A percentile compares a stretch with the other conserved stretches of the same genome.
phyloP scores from a whole-genome alignment of 2,797 vertebrate species.

The Pyrocephalus nanus region DNA sequence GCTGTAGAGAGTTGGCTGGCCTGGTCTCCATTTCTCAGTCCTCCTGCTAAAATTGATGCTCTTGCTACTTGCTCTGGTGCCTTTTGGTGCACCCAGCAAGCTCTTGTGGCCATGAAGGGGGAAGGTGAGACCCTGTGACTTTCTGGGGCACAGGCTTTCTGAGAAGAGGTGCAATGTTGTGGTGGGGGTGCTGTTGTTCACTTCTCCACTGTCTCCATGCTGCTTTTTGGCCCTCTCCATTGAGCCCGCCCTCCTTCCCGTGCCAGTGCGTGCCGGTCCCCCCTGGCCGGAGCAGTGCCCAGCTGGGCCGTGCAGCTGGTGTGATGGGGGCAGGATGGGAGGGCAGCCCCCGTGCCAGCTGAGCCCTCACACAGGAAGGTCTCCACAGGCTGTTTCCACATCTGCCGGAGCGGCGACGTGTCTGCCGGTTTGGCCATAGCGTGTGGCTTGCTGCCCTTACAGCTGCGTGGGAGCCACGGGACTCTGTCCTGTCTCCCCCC shows the following conservation, averaged over 20 bases:
- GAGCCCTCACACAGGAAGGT: background rate
- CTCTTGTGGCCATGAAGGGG: fast-evolving
- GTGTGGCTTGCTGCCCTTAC: slow-evolving; percentile 36
- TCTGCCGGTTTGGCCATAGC: background rate
- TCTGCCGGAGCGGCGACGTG: slow-evolving; percentile 9
- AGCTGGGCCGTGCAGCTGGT: slow-evolving; percentile 56
- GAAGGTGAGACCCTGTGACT: fast-evolving
- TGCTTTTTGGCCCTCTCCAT: background rate
- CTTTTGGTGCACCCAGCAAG: background rate
- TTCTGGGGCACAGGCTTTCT: background rate
- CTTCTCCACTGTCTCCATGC: background rate
- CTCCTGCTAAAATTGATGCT: background rate
- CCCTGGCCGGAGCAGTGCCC: background rate
- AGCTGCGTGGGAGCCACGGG: background rate
- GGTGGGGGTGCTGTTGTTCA: background rate
- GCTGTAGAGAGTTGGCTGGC: fast-evolving
- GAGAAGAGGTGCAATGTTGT: background rate
- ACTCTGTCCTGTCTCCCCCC: background rate
- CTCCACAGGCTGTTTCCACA: background rate
- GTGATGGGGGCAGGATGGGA: background rate
- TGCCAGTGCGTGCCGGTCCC: background rate
- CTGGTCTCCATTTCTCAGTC: background rate
- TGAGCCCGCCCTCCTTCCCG: background rate
- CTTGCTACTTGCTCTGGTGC: background rate
- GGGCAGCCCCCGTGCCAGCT: slow-evolving; percentile 48